Percentiles rank a stretch among this genome's conserved stretches.
Conservation (phyloP, 2,797 vertebrate species). For the Manis crassicaudata region DNA sequence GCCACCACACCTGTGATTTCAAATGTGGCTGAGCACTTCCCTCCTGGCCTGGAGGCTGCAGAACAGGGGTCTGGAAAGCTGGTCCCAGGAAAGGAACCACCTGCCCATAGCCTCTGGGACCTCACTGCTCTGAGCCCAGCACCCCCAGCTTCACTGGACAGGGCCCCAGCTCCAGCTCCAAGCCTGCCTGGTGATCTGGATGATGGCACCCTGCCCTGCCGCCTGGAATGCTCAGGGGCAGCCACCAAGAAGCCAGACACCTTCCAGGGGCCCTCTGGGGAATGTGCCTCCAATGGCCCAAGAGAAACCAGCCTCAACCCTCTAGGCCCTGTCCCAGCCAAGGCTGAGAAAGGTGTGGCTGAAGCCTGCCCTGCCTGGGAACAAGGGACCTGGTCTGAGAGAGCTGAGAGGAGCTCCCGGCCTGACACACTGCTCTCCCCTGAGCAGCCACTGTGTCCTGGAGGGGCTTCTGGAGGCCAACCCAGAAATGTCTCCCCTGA, state of each 20-base stretch:
- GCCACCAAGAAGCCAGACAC: conserved; percentile 82
- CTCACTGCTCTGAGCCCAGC: conserved; percentile 85
- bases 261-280: conserved; percentile 84
- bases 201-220: conserved; percentile 83
- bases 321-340: conserved; percentile 32
- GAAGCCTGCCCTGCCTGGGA: conserved; percentile 74
- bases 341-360: conserved; percentile 75
- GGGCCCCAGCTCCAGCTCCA: conserved; percentile 85
- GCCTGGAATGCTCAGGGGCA: conserved; percentile 83
- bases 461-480: conserved; percentile 76
- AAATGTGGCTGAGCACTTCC: conserved; percentile 88
- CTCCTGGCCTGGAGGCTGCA: conserved; percentile 82
- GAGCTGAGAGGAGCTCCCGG: conserved; percentile 82
- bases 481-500: conserved; percentile 84
- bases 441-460: conserved; percentile 87
- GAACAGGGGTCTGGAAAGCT: conserved; percentile 71
- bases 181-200: conserved; percentile 85
- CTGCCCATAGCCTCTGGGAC: conserved; percentile 89
- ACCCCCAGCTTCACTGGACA: conserved; percentile 89
- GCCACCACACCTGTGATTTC: conserved; percentile 87
- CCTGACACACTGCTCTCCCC: conserved; percentile 91
- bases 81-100: conserved; percentile 80
- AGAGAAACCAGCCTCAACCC: conserved; percentile 88
- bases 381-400: conserved; percentile 76
- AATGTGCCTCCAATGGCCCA: conserved; percentile 89